These are phyloP conservation scores for Operophtera brumata DNA, from an alignment of 2,888 invertebrate genomes.

Conservation along the genomic window DNA sequence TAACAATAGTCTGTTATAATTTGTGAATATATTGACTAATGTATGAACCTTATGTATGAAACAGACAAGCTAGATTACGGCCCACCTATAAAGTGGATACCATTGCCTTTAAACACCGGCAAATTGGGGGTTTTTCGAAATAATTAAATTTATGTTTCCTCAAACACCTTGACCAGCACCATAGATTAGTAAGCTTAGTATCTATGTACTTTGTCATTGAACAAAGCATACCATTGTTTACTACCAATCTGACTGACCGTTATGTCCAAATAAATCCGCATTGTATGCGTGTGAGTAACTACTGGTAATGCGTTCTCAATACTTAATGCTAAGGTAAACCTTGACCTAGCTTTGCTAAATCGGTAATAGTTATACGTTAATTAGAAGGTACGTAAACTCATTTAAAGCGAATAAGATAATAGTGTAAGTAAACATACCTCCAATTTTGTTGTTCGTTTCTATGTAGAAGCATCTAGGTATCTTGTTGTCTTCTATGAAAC, in stretches of 20 bases:
- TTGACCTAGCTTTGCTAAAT: background rate
- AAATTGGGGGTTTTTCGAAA: no score
- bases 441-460: background rate
- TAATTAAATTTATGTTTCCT: no score
- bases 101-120: no score
- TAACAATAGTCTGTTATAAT: no score
- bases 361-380: background rate
- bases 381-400: no score
- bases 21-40: no score
- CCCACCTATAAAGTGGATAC: no score
- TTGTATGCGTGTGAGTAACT: constrained; percentile 18
- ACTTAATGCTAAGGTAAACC: constrained; percentile 1
- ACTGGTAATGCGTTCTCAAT: constrained; percentile 31
- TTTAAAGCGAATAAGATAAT: no score
- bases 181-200: background rate
- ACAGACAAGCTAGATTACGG: no score
- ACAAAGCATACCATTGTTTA: constrained; percentile 48
- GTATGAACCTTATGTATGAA: no score
- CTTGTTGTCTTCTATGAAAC: background rate
- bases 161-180: background rate
- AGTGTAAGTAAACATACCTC: background rate
- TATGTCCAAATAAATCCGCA: constrained; percentile 44
- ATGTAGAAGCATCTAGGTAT: background rate
- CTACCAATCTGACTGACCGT: constrained; percentile 42
- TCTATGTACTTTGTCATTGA: background rate